These are phyloP conservation scores for Sapajus apella DNA, from an alignment of 2,113 vertebrate species.

Conservation along the genomic window DNA sequence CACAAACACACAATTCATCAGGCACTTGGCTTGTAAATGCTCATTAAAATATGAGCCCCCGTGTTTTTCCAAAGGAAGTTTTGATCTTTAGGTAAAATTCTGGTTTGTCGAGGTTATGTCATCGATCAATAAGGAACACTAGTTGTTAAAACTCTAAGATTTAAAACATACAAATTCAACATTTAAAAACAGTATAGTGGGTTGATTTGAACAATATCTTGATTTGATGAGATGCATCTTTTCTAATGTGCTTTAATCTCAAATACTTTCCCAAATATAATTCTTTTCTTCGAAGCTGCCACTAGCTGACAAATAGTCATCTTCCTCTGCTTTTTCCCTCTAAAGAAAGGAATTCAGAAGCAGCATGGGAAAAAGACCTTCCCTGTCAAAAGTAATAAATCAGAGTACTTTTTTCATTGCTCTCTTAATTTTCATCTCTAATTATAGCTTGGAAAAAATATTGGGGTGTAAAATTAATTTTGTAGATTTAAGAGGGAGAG, in stretches of 20 bases:
- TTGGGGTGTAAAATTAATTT: constrained; percentile 3
- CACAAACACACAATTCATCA: background rate
- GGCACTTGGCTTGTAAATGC: background rate
- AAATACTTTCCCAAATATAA: constrained; percentile 36
- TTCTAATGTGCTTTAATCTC: constrained; percentile 29
- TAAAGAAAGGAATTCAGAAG: constrained; percentile 40
- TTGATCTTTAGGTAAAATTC: background rate
- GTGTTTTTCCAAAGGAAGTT: background rate
- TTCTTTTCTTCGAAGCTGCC: background rate
- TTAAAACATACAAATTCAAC: background rate
- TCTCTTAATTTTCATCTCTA: constrained; percentile 55
- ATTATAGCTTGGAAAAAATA: constrained; percentile 13
- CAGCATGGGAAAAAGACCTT: background rate
- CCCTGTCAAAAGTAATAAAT: constrained; percentile 31
- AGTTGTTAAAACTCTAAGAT: background rate
- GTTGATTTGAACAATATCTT: constrained; percentile 53
- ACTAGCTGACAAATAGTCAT: constrained; percentile 8
- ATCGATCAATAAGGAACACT: background rate
- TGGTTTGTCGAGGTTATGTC: background rate
- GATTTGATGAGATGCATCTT: constrained; percentile 20
- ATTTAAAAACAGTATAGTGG: background rate
- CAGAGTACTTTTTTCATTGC: background rate
- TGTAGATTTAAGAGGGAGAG: background rate
- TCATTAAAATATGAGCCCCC: background rate
- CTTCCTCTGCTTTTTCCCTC: background rate